phyloP scores from a whole-genome alignment of 2,888 invertebrate species.

The Iphiclides podalirius region DNA sequence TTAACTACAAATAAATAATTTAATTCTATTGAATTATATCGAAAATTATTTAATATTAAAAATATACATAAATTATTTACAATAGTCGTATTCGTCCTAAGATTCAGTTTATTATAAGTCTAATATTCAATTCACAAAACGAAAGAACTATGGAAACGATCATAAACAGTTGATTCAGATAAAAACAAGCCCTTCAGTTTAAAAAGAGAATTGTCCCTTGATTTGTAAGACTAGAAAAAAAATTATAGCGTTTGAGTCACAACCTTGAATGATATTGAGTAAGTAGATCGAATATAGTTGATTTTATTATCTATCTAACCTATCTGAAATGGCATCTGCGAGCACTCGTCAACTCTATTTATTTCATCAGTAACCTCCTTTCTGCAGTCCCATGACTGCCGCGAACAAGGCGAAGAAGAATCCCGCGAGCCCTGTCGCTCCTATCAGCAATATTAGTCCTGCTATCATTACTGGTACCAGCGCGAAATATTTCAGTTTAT shows the following conservation, averaged over 20 bases:
- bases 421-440: constrained; percentile 89
- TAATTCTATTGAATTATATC: constrained; percentile 35
- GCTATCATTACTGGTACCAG: constrained; percentile 88
- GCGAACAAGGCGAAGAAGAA: constrained; percentile 94
- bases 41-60: no score
- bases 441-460: constrained; percentile 85
- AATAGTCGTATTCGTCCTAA: constrained; percentile 42
- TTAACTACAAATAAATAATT: constrained; percentile 50
- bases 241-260: constrained; percentile 7
- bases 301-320: constrained; percentile 33
- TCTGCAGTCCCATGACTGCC: constrained; percentile 88
- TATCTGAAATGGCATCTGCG: constrained; percentile 63
- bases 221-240: constrained; percentile 17
- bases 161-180: no score
- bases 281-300: constrained; percentile 27
- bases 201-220: not conserved
- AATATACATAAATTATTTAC: constrained; percentile 54
- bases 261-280: constrained; percentile 24
- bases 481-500: constrained; percentile 90
- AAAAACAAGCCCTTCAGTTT: no score
- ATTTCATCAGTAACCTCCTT: constrained; percentile 59
- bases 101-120: no score
- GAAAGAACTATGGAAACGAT: constrained; percentile 17
- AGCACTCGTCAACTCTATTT: constrained; percentile 51
- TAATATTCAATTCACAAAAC: no score